These are phyloP conservation scores for Rhorus exstirpatorius DNA, from an alignment of 2,888 invertebrate species.

Conservation along the genomic window DNA sequence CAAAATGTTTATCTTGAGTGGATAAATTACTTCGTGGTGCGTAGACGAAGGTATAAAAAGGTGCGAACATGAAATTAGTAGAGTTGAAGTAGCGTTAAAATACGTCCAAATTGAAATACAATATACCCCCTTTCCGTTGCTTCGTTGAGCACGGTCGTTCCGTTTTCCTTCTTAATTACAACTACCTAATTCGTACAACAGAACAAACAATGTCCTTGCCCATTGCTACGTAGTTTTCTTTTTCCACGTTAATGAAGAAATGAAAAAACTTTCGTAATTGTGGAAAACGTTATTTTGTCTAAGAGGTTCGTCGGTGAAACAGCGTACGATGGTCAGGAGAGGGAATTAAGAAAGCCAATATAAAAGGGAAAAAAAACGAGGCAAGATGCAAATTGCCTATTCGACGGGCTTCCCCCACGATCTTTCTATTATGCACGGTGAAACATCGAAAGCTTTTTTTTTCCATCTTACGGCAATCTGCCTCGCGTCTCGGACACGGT, in stretches of 20 bases:
- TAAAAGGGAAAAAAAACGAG: not conserved
- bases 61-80: conserved; percentile 18
- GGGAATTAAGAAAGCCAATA: conserved; percentile 24
- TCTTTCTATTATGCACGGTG: not conserved
- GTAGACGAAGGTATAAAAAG: conserved; percentile 11
- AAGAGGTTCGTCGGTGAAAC: conserved; percentile 39
- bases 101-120: conserved; percentile 45
- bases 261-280: conserved; percentile 3
- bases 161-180: not conserved
- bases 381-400: not conserved
- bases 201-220: too few relatives aligned
- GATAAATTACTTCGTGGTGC: too few relatives aligned
- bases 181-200: not conserved
- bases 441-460: conserved; percentile 18
- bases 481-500: conserved; percentile 10
- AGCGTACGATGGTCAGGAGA: conserved; percentile 14
- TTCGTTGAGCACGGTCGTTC: conserved; percentile 20
- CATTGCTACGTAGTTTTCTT: not conserved
- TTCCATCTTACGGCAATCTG: conserved; percentile 9
- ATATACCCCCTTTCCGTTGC: conserved; percentile 26
- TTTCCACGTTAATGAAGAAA: conserved; percentile 16
- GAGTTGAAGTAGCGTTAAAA: not conserved
- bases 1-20: too few relatives aligned
- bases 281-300: conserved; percentile 28
- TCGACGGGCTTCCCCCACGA: conserved; percentile 4